Conservation (phyloP, 2,797 vertebrate genomes). For the Acanthurus tractus region DNA sequence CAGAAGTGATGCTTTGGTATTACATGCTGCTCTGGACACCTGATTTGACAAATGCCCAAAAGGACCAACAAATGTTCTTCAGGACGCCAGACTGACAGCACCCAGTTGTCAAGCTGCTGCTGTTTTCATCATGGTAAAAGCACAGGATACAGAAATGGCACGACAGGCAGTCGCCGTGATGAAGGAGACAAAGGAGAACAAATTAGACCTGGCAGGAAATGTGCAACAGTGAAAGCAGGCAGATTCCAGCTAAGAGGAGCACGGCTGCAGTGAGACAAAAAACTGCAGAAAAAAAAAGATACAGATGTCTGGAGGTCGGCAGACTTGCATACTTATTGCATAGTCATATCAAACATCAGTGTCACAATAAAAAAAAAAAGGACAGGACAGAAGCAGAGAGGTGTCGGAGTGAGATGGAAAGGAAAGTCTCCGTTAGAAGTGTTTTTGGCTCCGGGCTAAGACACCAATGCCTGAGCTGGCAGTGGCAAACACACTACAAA, state of each 20-base stretch:
- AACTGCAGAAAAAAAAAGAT: conserved; percentile 24
- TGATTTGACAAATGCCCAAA: conserved; percentile 35
- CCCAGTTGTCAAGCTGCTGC: conserved; percentile 20
- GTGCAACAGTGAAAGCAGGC: conserved; percentile 49
- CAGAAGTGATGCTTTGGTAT: conserved; percentile 10
- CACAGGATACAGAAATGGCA: conserved; percentile 43
- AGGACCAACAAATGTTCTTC: conserved; percentile 10
- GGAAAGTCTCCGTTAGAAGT: conserved; percentile 41
- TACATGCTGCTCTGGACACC: conserved; percentile 10
- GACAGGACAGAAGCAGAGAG: conserved; percentile 46
- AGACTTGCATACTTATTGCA: conserved; percentile 34
- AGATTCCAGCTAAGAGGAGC: conserved; percentile 20
- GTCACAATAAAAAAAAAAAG: conserved; percentile 35
- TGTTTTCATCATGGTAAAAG: conserved; percentile 21
- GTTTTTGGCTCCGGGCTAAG: conserved; percentile 41
- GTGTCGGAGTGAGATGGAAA: conserved; percentile 38
- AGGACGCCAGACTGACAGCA: conserved; percentile 11
- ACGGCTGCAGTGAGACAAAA: conserved; percentile 45
- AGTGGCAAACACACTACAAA: conserved; percentile 47
- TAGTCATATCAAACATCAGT: conserved; percentile 53
- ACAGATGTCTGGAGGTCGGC: conserved; percentile 25
- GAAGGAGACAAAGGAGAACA: conserved; percentile 56
- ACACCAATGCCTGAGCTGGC: conserved; percentile 37
- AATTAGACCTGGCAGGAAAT: conserved; percentile 65
- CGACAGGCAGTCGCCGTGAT: conserved; percentile 31